These are phyloP conservation scores for Dasysyrphus albostriatus DNA, from an alignment of 2,888 invertebrate species.

Conservation along the genomic window DNA sequence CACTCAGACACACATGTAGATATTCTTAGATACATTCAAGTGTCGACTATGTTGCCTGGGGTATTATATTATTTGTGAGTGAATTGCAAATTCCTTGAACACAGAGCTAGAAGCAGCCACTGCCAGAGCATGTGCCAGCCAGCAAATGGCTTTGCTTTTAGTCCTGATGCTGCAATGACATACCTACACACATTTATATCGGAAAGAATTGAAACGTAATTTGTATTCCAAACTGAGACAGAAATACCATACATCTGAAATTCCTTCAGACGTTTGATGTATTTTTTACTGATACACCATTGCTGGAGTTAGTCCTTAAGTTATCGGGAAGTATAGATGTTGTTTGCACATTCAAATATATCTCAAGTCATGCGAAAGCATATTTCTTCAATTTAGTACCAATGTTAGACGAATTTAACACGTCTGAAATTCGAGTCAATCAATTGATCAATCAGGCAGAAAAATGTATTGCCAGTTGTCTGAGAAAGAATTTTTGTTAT, in stretches of 20 bases:
- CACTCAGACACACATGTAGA: not conserved
- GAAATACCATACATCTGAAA: conserved; percentile 25
- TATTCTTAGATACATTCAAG: not conserved
- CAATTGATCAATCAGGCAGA: conserved; percentile 36
- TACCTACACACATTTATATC: not conserved
- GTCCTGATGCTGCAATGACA: not conserved
- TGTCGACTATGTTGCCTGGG: conserved; percentile 23
- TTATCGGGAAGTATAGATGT: conserved; percentile 7
- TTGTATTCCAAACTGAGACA: conserved; percentile 36
- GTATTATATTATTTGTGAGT: conserved; percentile 45
- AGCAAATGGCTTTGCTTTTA: conserved; percentile 10
- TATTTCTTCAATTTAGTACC: conserved; percentile 1
- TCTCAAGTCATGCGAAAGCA: conserved; percentile 16
- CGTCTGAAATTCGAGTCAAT: conserved; percentile 8
- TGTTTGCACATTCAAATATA: conserved; percentile 23
- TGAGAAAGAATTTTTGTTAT: not conserved
- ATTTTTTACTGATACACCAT: not conserved
- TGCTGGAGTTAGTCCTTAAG: conserved; percentile 1
- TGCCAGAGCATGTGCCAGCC: not conserved
- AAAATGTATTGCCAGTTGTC: conserved; percentile 18
- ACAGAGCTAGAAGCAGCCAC: not conserved
- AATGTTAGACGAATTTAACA: conserved; percentile 1
- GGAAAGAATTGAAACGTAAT: conserved; percentile 17
- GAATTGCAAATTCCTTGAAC: conserved; percentile 56
- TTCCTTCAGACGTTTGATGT: conserved; percentile 31